A percentile compares a stretch with the other conserved stretches of the same genome.
These are phyloP conservation scores for Octodon degus DNA, from an alignment of 2,113 vertebrate species.

Conservation along the genomic window DNA sequence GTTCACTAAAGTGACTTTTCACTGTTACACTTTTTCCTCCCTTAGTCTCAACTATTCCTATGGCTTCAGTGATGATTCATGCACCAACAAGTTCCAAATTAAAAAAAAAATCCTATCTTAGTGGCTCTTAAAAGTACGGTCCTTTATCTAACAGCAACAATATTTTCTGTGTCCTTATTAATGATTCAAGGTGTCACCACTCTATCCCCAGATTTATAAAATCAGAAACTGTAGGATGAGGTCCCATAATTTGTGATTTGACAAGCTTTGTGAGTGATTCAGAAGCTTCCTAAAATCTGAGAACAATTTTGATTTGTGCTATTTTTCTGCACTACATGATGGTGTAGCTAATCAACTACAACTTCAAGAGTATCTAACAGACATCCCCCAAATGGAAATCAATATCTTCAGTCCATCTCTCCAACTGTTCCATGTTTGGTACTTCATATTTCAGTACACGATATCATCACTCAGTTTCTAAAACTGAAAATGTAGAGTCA, in stretches of 20 bases:
- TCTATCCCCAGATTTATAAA: not conserved
- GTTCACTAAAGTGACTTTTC: not conserved
- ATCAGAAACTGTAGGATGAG: not conserved
- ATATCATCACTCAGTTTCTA: constrained; percentile 23
- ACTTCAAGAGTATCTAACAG: not conserved
- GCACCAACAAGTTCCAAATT: not conserved
- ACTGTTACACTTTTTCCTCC: not conserved
- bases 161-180: not conserved
- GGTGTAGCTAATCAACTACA: not conserved
- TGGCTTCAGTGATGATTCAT: not conserved
- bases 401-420: not conserved
- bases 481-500: constrained; percentile 1
- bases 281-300: not conserved
- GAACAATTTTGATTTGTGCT: not conserved
- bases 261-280: not conserved
- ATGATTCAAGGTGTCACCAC: not conserved
- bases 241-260: not conserved
- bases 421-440: not conserved
- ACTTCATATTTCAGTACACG: constrained; percentile 1
- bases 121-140: not conserved
- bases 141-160: not conserved
- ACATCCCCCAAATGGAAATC: not conserved
- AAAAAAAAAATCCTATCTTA: not conserved
- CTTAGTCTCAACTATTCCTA: not conserved
- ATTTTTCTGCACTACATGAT: not conserved